Evolutionary conservation across 2,797 vertebrate species (phyloP).

Genomic region (Naso thynnoides): DNA sequence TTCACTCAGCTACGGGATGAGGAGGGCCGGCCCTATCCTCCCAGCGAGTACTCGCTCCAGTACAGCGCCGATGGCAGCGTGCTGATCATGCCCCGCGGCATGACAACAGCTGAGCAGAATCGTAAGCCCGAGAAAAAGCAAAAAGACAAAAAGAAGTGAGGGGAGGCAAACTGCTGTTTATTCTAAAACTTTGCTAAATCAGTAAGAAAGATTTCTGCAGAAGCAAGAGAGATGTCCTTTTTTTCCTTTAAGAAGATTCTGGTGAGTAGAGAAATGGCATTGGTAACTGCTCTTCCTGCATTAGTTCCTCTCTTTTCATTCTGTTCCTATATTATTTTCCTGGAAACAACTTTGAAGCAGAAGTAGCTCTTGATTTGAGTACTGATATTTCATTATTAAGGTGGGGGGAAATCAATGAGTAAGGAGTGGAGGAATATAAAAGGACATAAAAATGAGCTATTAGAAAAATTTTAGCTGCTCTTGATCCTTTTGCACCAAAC

Average conservation of each 20-base stretch:
- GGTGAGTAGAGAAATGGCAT: constrained; percentile 82
- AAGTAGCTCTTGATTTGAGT: constrained; percentile 81
- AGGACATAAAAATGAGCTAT: constrained; percentile 76
- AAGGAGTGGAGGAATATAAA: constrained; percentile 69
- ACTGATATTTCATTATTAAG: constrained; percentile 80
- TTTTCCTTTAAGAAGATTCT: constrained; percentile 85
- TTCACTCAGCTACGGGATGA: constrained; percentile 95
- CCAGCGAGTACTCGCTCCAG: constrained; percentile 94
- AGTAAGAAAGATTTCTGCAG: constrained; percentile 82
- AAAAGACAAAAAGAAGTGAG: constrained; percentile 98
- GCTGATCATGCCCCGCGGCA: constrained; percentile 90
- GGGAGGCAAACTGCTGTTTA: constrained; percentile 67
- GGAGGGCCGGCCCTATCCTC: constrained; percentile 93
- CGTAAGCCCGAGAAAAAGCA: constrained; percentile 94
- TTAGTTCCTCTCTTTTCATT: constrained; percentile 84
- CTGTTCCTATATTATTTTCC: constrained; percentile 78
- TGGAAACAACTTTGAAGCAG: constrained; percentile 84
- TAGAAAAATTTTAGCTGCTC: constrained; percentile 72
- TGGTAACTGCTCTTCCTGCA: constrained; percentile 84
- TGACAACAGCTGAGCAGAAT: constrained; percentile 86
- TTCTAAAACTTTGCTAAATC: constrained; percentile 81
- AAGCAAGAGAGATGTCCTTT: constrained; percentile 82
- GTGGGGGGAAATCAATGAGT: constrained; percentile 54
- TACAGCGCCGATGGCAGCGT: constrained; percentile 94
- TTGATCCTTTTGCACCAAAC: constrained; percentile 79